Percentiles rank a stretch among this genome's conserved stretches.
phyloP scores from a whole-genome alignment of 2,797 vertebrate genomes.

The Sebastes hubbsi region DNA sequence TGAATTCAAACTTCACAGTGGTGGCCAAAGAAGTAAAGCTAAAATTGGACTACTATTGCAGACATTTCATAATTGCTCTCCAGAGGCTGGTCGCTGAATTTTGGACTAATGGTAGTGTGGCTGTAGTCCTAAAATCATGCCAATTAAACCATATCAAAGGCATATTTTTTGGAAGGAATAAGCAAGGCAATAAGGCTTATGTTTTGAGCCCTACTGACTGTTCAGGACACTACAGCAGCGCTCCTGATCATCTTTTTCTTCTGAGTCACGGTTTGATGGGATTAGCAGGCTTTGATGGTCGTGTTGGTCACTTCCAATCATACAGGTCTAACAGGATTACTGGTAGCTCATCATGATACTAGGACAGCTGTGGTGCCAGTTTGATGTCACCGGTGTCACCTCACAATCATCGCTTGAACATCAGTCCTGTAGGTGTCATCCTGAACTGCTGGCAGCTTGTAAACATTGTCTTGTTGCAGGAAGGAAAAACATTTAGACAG shows the following conservation, averaged over 20 bases:
- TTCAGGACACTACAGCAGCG: neutral
- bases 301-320: conserved; percentile 27
- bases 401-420: neutral
- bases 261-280: conserved; percentile 15
- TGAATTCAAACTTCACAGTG: neutral
- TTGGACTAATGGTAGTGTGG: neutral
- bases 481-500: no score
- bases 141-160: neutral
- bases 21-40: neutral
- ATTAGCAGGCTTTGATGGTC: conserved; percentile 36
- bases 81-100: neutral
- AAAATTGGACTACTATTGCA: neutral
- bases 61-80: neutral
- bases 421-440: neutral
- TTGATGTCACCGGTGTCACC: neutral
- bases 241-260: neutral
- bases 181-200: neutral
- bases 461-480: neutral
- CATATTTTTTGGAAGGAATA: neutral
- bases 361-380: neutral
- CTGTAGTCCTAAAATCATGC: neutral
- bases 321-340: conserved; percentile 47
- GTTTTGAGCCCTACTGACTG: neutral
- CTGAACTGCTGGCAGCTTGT: neutral
- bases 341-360: neutral